Conservation (phyloP, 2,113 vertebrate species). For the Ptilorrhoa leucosticta region DNA sequence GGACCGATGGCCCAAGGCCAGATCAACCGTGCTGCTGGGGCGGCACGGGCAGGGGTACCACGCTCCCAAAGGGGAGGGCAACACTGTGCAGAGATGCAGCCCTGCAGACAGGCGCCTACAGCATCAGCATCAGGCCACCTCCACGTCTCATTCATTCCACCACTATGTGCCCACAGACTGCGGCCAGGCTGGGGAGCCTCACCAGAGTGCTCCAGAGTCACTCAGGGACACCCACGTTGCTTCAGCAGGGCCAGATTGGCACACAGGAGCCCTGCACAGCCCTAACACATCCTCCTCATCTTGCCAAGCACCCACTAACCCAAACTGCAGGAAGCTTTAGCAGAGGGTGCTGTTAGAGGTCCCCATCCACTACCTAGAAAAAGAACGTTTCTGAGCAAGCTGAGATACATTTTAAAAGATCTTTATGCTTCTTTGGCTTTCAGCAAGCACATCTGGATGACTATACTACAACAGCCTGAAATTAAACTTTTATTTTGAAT, state of each 20-base stretch:
- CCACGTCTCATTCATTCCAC: neutral
- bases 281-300: neutral
- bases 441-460: neutral
- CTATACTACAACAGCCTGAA: neutral
- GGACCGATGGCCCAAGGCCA: fast-evolving
- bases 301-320: neutral
- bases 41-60: fast-evolving
- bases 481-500: neutral
- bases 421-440: neutral
- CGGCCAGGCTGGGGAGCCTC: neutral
- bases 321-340: neutral
- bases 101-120: neutral
- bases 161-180: neutral
- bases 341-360: neutral
- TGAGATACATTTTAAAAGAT: neutral
- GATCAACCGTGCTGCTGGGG: neutral
- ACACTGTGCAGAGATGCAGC: fast-evolving
- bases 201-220: neutral
- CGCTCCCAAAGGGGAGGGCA: fast-evolving
- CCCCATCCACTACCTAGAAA: neutral
- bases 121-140: neutral
- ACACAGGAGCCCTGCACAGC: fast-evolving
- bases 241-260: fast-evolving
- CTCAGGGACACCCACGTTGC: neutral
- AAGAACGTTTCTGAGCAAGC: neutral